Base-by-base conservation (phyloP, 1,140 invertebrate species). In the Drosophila micromelanica region DNA sequence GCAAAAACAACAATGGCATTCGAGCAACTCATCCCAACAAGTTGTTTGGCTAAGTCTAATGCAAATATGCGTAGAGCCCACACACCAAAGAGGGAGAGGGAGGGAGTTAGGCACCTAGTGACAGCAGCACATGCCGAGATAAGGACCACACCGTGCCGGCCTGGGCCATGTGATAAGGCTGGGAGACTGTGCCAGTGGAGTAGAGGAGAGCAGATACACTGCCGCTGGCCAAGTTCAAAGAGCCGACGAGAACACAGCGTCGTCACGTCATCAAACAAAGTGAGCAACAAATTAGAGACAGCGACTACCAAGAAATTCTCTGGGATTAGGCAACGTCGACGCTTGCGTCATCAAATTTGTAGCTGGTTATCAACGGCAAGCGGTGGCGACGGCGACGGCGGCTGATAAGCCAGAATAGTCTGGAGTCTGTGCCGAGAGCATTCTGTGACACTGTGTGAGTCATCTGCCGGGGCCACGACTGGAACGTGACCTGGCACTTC, bases 261-360 rank as follows among this genome's bases (percentile, higher is more conserved):
- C 80, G 80, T 72, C 76, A 70, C 77, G 73, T 77, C 64, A 77
- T 77, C 78, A 81, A 82, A 75, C 80, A 82, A 82, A 78, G 73
- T 82, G 78, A 69, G 74, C 69, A 87, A 69, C 74, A 85, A 87
- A 85, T 87, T 85, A 77, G 80, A 64, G 62, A 35, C 65, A 60
- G 43, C 38, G 62, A 85, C 77, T 80, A 68, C 51, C 55, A 64
- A 61, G 65, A 70, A 69, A 49, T 68, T 43, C 52, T 8, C n/a
- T 8, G 12, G 52, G 20, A 59, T 43, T 30, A 68, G 23, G 37
- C 49, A 32, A 55, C 17, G 54, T 30, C 27, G 13, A 27, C 74
- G 55, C 49, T 86, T 86, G 78, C 81, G 81, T 85, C 81, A 85
- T 87, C 78, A 73, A 87, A 87, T 75, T 87, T 86, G 74, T 87